Evolutionary conservation across 2,797 vertebrate genomes (phyloP), one percentile per base, ranked within the genome.

Genomic region (Steatocranus sp.): DNA sequence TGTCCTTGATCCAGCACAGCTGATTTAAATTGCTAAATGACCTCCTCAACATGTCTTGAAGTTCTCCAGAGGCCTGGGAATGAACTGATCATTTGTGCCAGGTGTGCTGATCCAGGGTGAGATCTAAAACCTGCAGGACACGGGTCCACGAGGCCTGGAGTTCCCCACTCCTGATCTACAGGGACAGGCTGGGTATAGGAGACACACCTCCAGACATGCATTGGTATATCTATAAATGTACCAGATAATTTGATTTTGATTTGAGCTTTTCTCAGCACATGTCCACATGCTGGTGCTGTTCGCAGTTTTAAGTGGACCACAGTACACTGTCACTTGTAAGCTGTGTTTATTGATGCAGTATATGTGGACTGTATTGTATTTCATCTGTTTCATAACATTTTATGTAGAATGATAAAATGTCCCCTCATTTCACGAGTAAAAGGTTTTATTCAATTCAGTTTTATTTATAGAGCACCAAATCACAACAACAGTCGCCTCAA

Each of bases 391-490:
- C 58, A 8, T 63, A 36, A 36, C 32, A 63, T 38, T 61, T 56
- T 30, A 56, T 56, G 25, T 17, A 30, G 25, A 6, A 2, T 56
- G 15, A 56, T 30, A 2, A 54, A 58, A 34, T n/a, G 17, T 61
- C 17, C 17, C 4, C 17, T n/a, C 17, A n/a, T 18, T 34, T 61
- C 30, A 34, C 1, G 0, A 0, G 4, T 12, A 5, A 36, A 56
- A 30, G 1, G 27, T 6, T 56, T 1, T 30, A 30, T 56, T 30
- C 14, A 30, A 9, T 54, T 54, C 53, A 17, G 8, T 54, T 27
- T 27, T 27, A 54, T 27, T 27, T 54, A 54, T 2, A 54, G 4
- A 27, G 49, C 11, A 6, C 23, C 7, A 54, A 54, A 54, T 54
- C 51, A 54, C 12, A 54, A 8, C 0, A 54, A 8, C 23, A 27